Conservation (phyloP, 2,797 vertebrate species). For the Falco cherrug region DNA sequence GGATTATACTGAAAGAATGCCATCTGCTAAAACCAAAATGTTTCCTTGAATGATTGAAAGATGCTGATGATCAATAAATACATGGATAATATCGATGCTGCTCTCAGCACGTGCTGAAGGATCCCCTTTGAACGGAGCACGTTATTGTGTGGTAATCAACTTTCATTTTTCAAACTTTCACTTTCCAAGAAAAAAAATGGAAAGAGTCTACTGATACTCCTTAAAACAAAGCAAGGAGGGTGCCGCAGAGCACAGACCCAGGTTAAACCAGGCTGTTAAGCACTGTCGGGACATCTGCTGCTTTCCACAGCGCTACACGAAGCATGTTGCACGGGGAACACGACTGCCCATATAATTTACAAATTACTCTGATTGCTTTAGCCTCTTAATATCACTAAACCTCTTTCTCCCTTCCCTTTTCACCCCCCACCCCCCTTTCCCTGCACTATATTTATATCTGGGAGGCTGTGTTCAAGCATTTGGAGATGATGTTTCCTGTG, state of each 20-base stretch:
- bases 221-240: neutral
- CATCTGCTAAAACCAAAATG: neutral
- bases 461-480: conserved; percentile 59
- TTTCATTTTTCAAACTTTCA: neutral
- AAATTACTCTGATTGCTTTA: neutral
- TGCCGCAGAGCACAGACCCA: neutral
- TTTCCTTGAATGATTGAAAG: neutral
- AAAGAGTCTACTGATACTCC: neutral
- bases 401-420: conserved; percentile 2
- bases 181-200: neutral
- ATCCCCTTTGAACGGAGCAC: neutral
- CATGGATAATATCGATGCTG: neutral
- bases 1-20: neutral
- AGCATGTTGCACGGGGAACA: neutral
- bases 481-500: conserved; percentile 69
- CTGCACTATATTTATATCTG: conserved; percentile 51
- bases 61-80: neutral
- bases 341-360: neutral
- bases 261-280: neutral
- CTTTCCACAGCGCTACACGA: neutral
- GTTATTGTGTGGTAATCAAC: neutral
- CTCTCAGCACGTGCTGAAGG: neutral
- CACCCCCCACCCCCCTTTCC: neutral
- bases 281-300: neutral
- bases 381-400: conserved; percentile 29